These are phyloP conservation scores for Donacobius atricapilla DNA, from an alignment of 2,113 vertebrate species.

Conservation along the genomic window DNA sequence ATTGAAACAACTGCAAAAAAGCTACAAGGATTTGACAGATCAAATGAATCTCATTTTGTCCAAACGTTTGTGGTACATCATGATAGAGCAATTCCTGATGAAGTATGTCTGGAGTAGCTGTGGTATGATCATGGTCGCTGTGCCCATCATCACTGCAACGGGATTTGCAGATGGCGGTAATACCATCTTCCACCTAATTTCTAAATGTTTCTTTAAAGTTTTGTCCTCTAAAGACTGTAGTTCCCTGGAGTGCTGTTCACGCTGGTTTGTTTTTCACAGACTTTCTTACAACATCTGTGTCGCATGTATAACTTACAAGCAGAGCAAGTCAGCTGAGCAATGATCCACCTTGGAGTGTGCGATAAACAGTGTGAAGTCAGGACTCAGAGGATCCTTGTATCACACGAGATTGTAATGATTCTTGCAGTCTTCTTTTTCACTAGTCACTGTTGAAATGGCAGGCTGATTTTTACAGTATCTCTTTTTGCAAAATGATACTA, in stretches of 20 bases:
- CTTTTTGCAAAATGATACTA: not conserved
- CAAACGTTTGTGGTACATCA: constrained; percentile 97
- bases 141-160: constrained; percentile 97
- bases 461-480: not conserved
- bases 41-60: constrained; percentile 97
- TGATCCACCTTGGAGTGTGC: not conserved
- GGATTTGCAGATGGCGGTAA: constrained; percentile 96
- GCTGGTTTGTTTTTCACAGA: not conserved
- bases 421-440: not conserved
- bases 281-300: not conserved
- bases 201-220: not conserved
- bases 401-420: not conserved
- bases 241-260: not conserved
- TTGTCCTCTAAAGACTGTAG: not conserved
- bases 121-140: constrained; percentile 95
- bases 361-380: not conserved
- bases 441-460: not conserved
- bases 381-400: not conserved
- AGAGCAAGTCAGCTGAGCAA: not conserved
- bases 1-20: constrained; percentile 95
- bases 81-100: constrained; percentile 99
- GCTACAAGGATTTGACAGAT: constrained; percentile 89
- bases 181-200: constrained; percentile 5
- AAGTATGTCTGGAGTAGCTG: constrained; percentile 97
- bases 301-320: not conserved